phyloP scores from a whole-genome alignment of 2,797 vertebrate species.

The Xenopus petersii region DNA sequence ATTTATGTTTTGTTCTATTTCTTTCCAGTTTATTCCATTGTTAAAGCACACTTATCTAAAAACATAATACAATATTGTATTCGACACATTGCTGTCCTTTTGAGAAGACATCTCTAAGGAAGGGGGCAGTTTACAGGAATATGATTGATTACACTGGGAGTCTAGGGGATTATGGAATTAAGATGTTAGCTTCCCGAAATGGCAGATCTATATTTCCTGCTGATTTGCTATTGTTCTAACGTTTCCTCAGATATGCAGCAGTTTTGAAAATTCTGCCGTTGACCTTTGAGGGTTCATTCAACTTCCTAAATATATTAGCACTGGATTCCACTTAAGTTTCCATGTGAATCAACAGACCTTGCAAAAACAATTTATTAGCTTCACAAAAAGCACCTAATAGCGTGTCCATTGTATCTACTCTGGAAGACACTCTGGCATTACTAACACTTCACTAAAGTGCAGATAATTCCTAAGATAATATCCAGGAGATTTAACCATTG shows the following conservation, averaged over 20 bases:
- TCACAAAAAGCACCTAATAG: too few species aligned
- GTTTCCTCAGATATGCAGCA: constrained; percentile 37
- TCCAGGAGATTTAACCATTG: too few species aligned
- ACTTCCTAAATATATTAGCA: constrained; percentile 23
- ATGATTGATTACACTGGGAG: constrained; percentile 39
- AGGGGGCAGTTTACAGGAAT: constrained; percentile 38
- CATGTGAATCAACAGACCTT: background rate
- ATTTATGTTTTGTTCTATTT: too few species aligned
- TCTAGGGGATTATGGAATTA: constrained; percentile 39
- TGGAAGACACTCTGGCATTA: too few species aligned
- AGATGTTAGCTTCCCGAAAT: constrained; percentile 41
- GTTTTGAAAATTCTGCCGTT: constrained; percentile 4
- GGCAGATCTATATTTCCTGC: constrained; percentile 46
- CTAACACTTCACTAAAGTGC: too few species aligned
- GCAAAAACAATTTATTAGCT: too few species aligned
- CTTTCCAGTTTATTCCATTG: too few species aligned
- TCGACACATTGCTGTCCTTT: too few species aligned
- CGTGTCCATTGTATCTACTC: too few species aligned
- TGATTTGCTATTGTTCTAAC: constrained; percentile 45
- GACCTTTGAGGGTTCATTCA: constrained; percentile 27
- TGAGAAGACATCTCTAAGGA: constrained; percentile 4
- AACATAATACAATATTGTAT: too few species aligned
- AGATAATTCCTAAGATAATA: too few species aligned
- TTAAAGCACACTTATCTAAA: too few species aligned
- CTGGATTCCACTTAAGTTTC: constrained; percentile 14